These are phyloP conservation scores for Heterodera filipjevi DNA, from an alignment of 2,888 invertebrate species.

Conservation along the genomic window DNA sequence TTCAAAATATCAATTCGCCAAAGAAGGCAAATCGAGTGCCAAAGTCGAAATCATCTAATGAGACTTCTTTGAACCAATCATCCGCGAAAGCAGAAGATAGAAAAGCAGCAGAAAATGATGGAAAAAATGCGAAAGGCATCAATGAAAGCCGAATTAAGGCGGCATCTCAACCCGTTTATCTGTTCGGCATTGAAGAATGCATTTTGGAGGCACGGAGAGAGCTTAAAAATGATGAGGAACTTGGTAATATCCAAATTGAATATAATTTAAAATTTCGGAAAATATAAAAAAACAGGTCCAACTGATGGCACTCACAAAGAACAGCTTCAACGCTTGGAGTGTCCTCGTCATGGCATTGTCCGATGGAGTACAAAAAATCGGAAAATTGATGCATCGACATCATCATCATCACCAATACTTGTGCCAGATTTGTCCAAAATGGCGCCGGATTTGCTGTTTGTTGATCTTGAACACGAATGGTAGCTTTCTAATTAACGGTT, in stretches of 20 bases:
- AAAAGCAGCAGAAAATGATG: neutral
- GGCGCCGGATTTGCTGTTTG: slow-evolving; percentile 71
- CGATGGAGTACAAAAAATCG: neutral
- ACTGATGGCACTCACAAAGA: neutral
- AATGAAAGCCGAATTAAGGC: neutral
- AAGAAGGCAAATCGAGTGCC: slow-evolving; percentile 2
- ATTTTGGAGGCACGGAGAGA: slow-evolving; percentile 69
- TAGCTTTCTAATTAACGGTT: neutral
- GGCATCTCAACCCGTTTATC: slow-evolving; percentile 28
- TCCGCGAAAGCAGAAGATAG: slow-evolving; percentile 20
- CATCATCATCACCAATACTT: neutral
- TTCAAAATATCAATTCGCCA: neutral
- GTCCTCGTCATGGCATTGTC: neutral
- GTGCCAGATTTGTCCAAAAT: slow-evolving; percentile 16
- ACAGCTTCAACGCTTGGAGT: neutral
- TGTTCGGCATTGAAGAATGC: slow-evolving; percentile 81
- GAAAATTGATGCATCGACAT: neutral
- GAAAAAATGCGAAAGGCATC: neutral
- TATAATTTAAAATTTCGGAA: neutral
- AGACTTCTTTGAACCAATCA: slow-evolving; percentile 14
- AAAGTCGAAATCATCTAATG: slow-evolving; percentile 36
- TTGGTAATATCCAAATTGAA: neutral
- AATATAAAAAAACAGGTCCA: no score
- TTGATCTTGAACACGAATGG: slow-evolving; percentile 76
- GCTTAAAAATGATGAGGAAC: neutral